Base-by-base conservation (phyloP, 2,888 invertebrate genomes). In the Agonopterix alstromeriana region DNA sequence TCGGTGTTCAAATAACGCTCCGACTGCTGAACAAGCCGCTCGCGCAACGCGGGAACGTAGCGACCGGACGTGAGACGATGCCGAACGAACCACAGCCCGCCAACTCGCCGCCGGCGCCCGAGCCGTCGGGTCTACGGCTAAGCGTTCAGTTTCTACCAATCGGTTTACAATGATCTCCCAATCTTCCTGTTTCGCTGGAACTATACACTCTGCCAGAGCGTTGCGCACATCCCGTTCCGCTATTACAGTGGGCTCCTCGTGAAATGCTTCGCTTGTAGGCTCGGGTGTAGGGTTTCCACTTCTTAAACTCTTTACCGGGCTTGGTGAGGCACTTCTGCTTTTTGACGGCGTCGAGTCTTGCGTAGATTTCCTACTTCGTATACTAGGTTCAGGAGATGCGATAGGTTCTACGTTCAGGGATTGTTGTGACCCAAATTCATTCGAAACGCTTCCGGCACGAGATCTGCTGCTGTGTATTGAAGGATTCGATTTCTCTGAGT, bases 1-100 rank as follows among this genome's bases (percentile, higher is more conserved):
- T 51, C 92, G 91, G 3, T 91, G 81, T 35, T 88, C 84, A 72
- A 97, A 98, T 58, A 99, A 79, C 52, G 97, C 94, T 1, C 93
- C 93, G 42, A 97, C 89, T 7, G 95, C 92, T 53, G 93, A 90
- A 67, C 98, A 97, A 10, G 98, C 97, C 3, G 94, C 92, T 45
- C 98, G 91, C 0, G 98, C 94, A 0, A 98, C 98, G 72, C 98
- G 96, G 0, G 98, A 98, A 17, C 99, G 91, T 53, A 99, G 89
- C 77, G 97, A 98, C 58, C 94, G 94, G 44, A 97, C 94, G 67
- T 97, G 94, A 53, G 91, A 90, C 0, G 95, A 92, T 17, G 97
- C 78, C 52, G 92, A 90, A n/a, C 93, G 90, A 0, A 94, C 92
- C 36, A 96, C 85, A 53, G 92, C 90, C 8, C 93, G 90, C 76